phyloP scores from a whole-genome alignment of 2,888 invertebrate genomes.

The Steinernema carpocapsae region DNA sequence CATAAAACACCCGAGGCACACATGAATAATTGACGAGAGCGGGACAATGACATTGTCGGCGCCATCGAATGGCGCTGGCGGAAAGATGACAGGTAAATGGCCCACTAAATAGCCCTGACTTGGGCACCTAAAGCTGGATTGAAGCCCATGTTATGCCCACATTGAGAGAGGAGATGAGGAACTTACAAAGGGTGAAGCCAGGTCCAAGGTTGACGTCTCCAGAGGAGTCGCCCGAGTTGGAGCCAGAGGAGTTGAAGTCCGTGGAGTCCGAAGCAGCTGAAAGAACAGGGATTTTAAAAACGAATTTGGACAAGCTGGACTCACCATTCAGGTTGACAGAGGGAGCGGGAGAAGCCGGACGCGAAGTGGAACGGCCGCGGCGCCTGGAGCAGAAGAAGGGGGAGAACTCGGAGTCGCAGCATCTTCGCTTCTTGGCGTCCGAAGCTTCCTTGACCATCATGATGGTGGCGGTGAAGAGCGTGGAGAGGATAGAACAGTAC shows the following conservation, averaged over 20 bases:
- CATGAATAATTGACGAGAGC: conserved; percentile 28
- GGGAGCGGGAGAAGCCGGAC: neutral
- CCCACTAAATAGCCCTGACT: too few relatives aligned
- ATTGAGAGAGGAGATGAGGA: neutral
- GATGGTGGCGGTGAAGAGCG: neutral
- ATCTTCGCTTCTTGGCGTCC: neutral
- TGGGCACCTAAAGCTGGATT: too few relatives aligned
- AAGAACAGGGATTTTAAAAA: neutral
- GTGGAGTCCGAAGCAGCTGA: neutral
- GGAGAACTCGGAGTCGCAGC: too few relatives aligned
- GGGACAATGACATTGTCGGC: conserved; percentile 26
- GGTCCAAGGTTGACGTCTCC: neutral
- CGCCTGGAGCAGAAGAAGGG: too few relatives aligned
- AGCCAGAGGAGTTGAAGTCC: neutral
- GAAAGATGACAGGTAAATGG: conserved; percentile 7
- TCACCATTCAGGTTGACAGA: too few relatives aligned
- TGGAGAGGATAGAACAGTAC: neutral
- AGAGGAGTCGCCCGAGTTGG: neutral
- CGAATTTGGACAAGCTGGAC: neutral
- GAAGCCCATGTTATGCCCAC: neutral
- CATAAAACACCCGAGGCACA: conserved; percentile 25
- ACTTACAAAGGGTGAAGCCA: neutral
- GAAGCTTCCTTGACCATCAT: conserved; percentile 11
- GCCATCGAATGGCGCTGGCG: neutral
- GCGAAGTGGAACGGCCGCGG: neutral